Evolutionary conservation across 2,888 invertebrate genomes (phyloP), one percentile per base, ranked within the genome.

Genomic region (Apodemia zela): DNA sequence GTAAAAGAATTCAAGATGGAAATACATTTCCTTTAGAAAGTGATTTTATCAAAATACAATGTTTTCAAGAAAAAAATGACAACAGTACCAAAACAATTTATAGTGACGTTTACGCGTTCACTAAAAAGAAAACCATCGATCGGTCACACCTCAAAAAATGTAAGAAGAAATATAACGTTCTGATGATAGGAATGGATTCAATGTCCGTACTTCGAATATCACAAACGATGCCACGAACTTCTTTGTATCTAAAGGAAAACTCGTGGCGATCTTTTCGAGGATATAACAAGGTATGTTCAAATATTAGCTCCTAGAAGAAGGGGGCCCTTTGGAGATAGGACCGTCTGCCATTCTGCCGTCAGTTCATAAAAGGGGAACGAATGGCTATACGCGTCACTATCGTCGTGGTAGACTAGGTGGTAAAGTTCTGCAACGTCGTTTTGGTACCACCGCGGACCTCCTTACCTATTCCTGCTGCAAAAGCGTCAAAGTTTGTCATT

Each of bases 171-270:
- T 91, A 90, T 70, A 93, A 93, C 66, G 94, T 98, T 0, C 82
- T 98, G 38, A 89, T 97, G 77, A 79, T 98, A 18, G 98, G 97
- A 49, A 95, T 98, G 73, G 97, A 98, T 77, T 96, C 97, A 58
- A 94, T 98, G 73, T 97, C 98, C 0, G 85, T 97, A 64, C 87
- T 96, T 54, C 96, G 97, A 77, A 93, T 97, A 64, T 92, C 94
- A 21, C 93, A 96, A 61, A 94, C 95, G 10, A 94, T 98, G 94
- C 95, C 95, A 0, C 92, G 93, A 74, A 97, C 97, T 0, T 89
- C 93, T 1, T 84, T 92, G 17, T 95, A 94, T 77, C 87, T 98
- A 45, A 86, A 93, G 59, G 92, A 94, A 21, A 94, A 94, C 64
- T 94, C 93, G 65, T 97, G 96, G 93, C 85, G 96, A 57, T 94